A percentile compares a stretch with the other conserved stretches of the same genome.
phyloP scores from a whole-genome alignment of 2,797 vertebrate genomes.

The Antrozous pallidus region DNA sequence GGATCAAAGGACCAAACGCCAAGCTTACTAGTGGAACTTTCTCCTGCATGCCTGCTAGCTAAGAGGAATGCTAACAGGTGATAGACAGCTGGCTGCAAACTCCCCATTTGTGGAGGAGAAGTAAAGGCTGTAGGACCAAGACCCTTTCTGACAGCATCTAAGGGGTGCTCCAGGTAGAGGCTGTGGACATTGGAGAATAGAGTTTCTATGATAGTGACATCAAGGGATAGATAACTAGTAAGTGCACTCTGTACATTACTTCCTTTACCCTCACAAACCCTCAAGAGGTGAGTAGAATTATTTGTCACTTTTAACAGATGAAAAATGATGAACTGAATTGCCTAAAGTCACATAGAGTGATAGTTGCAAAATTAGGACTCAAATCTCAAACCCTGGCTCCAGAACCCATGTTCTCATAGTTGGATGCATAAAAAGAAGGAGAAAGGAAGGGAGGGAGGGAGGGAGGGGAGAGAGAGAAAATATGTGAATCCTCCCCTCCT shows the following conservation, averaged over 20 bases:
- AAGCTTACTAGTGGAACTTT: not conserved
- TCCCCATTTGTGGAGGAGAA: not conserved
- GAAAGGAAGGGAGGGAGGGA: no score
- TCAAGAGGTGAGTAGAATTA: constrained; percentile 26
- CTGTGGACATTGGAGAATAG: not conserved
- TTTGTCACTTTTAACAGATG: not conserved
- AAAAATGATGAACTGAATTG: not conserved
- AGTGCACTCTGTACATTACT: not conserved
- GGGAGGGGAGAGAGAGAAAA: no score
- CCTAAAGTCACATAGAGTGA: not conserved
- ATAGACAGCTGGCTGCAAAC: not conserved
- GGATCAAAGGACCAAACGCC: not conserved
- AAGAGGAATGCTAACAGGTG: not conserved
- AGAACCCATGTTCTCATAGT: not conserved
- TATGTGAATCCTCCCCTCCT: not conserved
- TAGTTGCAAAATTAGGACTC: not conserved
- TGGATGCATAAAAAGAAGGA: not conserved
- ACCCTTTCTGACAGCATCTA: not conserved
- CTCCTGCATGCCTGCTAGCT: no score
- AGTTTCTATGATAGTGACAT: not conserved
- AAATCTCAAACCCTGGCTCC: not conserved
- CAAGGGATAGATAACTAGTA: not conserved
- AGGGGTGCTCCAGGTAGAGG: not conserved
- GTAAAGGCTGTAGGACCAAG: not conserved
- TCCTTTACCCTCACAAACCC: not conserved